Conservation (phyloP, 1,140 invertebrate species). For the Periplaneta americana region DNA sequence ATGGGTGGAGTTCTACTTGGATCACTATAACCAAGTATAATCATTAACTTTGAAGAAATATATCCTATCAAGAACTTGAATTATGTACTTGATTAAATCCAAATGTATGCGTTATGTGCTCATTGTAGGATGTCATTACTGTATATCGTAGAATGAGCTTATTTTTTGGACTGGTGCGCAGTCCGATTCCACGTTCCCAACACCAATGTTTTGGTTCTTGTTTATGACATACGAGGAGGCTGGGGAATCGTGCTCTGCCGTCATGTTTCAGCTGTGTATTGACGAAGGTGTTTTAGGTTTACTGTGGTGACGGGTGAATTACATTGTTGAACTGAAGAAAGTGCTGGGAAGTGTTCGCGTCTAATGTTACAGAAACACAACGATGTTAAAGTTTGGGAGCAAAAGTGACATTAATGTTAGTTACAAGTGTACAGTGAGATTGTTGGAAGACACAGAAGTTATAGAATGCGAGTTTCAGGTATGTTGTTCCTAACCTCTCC, state of each 20-base stretch:
- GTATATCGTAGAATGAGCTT: conserved; percentile 15
- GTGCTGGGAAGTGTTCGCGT: not conserved
- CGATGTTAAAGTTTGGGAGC: conserved; percentile 67
- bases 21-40: conserved; percentile 8
- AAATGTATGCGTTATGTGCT: conserved; percentile 1
- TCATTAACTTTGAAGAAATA: conserved; percentile 6
- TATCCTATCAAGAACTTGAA: not conserved
- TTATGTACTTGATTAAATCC: conserved; percentile 9
- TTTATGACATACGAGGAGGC: not conserved
- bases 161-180: conserved; percentile 18
- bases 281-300: not conserved
- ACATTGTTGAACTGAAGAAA: not conserved
- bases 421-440: conserved; percentile 88
- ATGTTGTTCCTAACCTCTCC: conserved; percentile 30
- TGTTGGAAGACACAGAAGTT: conserved; percentile 91
- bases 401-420: conserved; percentile 81
- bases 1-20: not conserved
- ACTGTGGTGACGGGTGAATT: not conserved
- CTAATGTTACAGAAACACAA: conserved; percentile 14
- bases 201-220: not conserved
- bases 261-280: not conserved
- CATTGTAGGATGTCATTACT: conserved; percentile 18
- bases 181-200: conserved; percentile 12
- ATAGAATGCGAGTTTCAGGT: conserved; percentile 95
- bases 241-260: not conserved